Evolutionary conservation across 1,140 invertebrate genomes (phyloP), one percentile per base, ranked within the genome.

Genomic region (Euwallacea similis): DNA sequence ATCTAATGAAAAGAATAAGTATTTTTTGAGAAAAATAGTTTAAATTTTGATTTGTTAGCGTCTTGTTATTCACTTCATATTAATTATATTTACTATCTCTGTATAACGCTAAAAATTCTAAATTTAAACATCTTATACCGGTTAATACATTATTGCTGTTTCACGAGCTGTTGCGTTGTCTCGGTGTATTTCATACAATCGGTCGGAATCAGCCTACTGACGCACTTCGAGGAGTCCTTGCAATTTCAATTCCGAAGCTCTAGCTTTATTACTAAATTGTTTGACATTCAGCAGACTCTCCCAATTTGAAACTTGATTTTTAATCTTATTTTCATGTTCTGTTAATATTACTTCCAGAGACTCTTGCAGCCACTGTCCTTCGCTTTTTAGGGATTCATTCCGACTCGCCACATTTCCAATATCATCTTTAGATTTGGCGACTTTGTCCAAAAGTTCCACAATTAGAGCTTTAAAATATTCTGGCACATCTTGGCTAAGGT

Each of bases 271-370:
- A 4, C 68, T 43, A 41, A 56, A 46, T 13, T 67, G 55, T 58
- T 72, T 72, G 33, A 68, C 53, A 41, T 69, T 74, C 4, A 77
- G 11, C 9, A 74, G 42, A 9, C 42, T 71, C 11, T 75, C 73
- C 76, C 76, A 77, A 9, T 76, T 76, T 2, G 71, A 41, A 6
- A 77, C 73, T 6, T 76, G 46, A 16, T 75, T 69, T 6, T 71
- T 71, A 11, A 77, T 76, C 69, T 76, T 73, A 42, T 66, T 62
- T 44, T 76, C 61, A 41, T 76, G 74, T 66, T 78, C 72, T 0
- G 59, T 63, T 7, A 74, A 68, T 7, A 72, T 61, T 10, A 42
- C 60, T 42, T 75, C 71, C 9, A 78, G 15, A 10, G 66, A 64
- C 6, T 74, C 43, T 53, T 77, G 72, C 44, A 78, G 63, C 72